Evolutionary conservation across 2,113 vertebrate species (phyloP).

Genomic region (Amphilophus citrinellus): DNA sequence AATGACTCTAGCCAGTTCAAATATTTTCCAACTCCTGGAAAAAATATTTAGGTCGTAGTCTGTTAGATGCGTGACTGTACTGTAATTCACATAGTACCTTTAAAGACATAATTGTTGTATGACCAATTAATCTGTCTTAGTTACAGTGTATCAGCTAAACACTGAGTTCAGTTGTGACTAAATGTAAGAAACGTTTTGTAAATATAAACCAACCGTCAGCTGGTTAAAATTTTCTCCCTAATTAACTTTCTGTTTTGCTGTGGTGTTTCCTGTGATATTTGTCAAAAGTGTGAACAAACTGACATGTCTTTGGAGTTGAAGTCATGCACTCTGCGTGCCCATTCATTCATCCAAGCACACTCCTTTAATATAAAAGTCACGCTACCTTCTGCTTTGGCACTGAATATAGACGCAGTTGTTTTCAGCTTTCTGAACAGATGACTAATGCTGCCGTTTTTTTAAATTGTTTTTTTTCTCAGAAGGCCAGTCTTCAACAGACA

Average conservation of each 20-base stretch:
- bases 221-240: constrained; percentile 13
- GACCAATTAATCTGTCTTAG: constrained; percentile 6
- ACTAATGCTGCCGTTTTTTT: constrained; percentile 1
- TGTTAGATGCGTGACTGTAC: not conserved
- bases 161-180: not conserved
- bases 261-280: not conserved
- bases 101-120: not conserved
- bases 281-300: constrained; percentile 4
- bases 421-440: constrained; percentile 40
- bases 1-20: not conserved
- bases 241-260: constrained; percentile 8
- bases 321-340: constrained; percentile 7
- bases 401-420: constrained; percentile 20
- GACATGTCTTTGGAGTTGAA: constrained; percentile 4
- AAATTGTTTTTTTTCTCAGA: not conserved
- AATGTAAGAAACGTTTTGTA: not conserved
- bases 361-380: constrained; percentile 16
- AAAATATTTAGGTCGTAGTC: not conserved
- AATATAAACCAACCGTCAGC: not conserved
- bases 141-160: constrained; percentile 2
- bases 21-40: not conserved
- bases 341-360: not conserved
- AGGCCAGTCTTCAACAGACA: not conserved
- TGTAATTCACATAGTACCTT: not conserved
- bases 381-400: constrained; percentile 20